A percentile compares a stretch with the other conserved stretches of the same genome.
phyloP scores from a whole-genome alignment of 37 sponge, comb jelly and placozoan genomes.

The Hexactinellida sp. region DNA sequence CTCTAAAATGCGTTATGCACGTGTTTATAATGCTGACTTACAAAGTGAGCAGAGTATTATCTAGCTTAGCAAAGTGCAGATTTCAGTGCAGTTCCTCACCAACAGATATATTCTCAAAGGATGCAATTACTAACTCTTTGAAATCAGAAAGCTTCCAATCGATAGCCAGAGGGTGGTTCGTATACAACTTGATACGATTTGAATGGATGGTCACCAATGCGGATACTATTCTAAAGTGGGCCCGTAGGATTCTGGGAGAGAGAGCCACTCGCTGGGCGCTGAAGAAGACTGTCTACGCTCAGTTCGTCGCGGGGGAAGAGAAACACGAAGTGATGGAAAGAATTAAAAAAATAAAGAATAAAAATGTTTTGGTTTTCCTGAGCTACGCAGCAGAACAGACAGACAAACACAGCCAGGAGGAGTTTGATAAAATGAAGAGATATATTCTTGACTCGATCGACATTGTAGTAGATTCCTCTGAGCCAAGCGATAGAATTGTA shows the following conservation, averaged over 20 bases:
- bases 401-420: slow-evolving; percentile 21
- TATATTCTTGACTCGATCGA: background rate
- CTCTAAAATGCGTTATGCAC: too few relatives aligned
- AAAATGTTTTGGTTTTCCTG: slow-evolving; percentile 56
- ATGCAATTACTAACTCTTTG: background rate
- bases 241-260: background rate
- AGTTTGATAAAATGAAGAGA: background rate
- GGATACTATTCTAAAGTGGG: background rate
- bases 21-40: too few relatives aligned
- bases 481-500: background rate
- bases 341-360: background rate
- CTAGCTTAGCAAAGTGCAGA: too few relatives aligned
- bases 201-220: background rate
- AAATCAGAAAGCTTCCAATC: background rate
- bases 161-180: background rate
- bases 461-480: background rate
- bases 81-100: too few relatives aligned
- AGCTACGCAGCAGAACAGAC: slow-evolving; percentile 78
- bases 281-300: slow-evolving; percentile 66
- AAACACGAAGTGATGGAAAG: slow-evolving; percentile 22
- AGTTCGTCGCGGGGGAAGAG: slow-evolving; percentile 77
- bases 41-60: too few relatives aligned
- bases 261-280: slow-evolving; percentile 2
- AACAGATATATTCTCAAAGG: background rate
- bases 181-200: background rate